Evolutionary conservation across 1,140 invertebrate species (phyloP), one percentile per base, ranked within the genome.

Genomic region (Camponotus floridanus): DNA sequence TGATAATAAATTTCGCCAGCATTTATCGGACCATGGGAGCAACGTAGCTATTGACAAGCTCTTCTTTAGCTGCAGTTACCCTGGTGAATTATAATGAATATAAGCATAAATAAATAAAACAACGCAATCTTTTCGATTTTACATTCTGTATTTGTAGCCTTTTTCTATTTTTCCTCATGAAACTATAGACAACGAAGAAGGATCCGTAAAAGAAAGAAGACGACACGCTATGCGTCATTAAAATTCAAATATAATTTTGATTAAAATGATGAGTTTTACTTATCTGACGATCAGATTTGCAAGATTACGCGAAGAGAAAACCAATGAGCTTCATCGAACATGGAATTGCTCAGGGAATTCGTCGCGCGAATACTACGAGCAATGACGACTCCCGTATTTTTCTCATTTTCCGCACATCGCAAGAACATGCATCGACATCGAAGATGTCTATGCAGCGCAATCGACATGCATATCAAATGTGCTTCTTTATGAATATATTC

Each of bases 71-170:
- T 48, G 45, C 71, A 39, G 74, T 59, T 78, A 73, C 55, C 18
- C 55, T 55, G 68, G 57, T 45, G 62, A 57, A 76, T 84, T 90
- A 92, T 93, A 93, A 51, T 51, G 3, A 94, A 93, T 93, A 92
- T 87, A 86, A 92, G 87, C 92, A 94, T 94, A 92, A 93, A 93
- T 94, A 94, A 93, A 93, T 93, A 90, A 91, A 93, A 90, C 90
- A 88, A 57, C 79, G 86, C 86, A 73, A 74, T 85, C 36, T 51
- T 26, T 39, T 18, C 33, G 18, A 59, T 36, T n/a, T 83, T 48
- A 31, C 13, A 18, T 71, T 86, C 39, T 39, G 5, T 7, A 26
- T 21, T 31, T n/a, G 45, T 33, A 26, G 15, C 5, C n/a, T 68
- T 64, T 57, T 59, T 15, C 8, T 11, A 42, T 55, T 78, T 59